phyloP scores from a whole-genome alignment of 2,888 invertebrate genomes.

The Litoditis marina region DNA sequence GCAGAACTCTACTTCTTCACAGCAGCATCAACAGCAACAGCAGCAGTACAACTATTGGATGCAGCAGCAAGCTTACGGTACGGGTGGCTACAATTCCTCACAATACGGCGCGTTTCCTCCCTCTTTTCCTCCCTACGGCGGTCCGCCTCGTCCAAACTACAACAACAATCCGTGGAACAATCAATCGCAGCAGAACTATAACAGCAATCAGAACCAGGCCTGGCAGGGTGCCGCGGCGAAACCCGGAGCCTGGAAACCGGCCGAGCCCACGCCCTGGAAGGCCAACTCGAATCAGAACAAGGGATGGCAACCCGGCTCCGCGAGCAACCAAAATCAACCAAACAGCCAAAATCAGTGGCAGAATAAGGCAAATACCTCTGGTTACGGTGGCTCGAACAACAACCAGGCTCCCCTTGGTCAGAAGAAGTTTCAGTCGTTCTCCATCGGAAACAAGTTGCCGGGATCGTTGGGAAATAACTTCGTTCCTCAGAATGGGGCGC shows the following conservation, averaged over 20 bases:
- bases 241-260: neutral
- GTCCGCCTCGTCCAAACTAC: neutral
- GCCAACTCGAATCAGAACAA: too few relatives aligned
- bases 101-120: constrained; percentile 5
- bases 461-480: constrained; percentile 2
- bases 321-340: too few relatives aligned
- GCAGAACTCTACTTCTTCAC: too few relatives aligned
- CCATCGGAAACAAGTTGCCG: constrained; percentile 6
- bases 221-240: neutral
- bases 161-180: constrained; percentile 3
- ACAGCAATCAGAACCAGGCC: constrained; percentile 4
- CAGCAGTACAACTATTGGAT: too few relatives aligned
- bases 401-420: neutral
- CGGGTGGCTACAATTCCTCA: too few relatives aligned
- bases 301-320: too few relatives aligned
- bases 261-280: neutral
- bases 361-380: too few relatives aligned
- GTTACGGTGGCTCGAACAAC: neutral
- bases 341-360: too few relatives aligned
- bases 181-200: neutral
- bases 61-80: constrained; percentile 13
- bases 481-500: neutral
- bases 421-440: constrained; percentile 18
- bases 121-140: neutral
- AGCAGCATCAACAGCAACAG: too few relatives aligned